These are phyloP conservation scores for Gymnocephalus cernua DNA, from an alignment of 2,113 vertebrate genomes.

Conservation along the genomic window DNA sequence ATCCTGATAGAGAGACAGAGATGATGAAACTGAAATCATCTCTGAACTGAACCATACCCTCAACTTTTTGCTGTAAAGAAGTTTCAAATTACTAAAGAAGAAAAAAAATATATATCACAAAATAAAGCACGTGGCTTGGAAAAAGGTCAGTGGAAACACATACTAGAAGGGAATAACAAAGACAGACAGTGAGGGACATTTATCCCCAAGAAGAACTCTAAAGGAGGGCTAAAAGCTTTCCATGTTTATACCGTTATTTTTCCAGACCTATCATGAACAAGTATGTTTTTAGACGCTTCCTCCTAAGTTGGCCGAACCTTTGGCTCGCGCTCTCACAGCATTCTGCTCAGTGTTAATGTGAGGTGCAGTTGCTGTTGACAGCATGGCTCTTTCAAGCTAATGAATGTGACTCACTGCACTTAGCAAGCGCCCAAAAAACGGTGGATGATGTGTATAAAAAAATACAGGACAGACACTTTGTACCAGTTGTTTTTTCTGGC, in stretches of 20 bases:
- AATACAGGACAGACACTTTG: not conserved
- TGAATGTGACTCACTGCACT: conserved; percentile 34
- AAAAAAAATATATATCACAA: no score
- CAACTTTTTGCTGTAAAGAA: no score
- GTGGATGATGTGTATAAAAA: not conserved
- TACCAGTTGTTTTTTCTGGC: not conserved
- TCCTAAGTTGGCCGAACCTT: conserved; percentile 2
- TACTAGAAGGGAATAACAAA: not conserved
- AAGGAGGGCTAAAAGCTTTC: conserved; percentile 28
- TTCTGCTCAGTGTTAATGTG: conserved; percentile 19
- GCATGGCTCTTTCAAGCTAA: conserved; percentile 3
- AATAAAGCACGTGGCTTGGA: no score
- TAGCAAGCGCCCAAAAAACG: not conserved
- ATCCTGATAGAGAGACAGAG: conserved; percentile 79
- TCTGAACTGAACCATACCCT: not conserved
- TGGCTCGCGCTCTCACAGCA: not conserved
- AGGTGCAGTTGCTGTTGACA: not conserved
- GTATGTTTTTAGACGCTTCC: not conserved
- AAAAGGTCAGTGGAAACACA: not conserved
- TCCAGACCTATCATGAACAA: not conserved
- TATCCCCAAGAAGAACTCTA: not conserved
- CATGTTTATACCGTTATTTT: not conserved
- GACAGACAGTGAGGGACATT: not conserved
- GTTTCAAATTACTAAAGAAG: no score
- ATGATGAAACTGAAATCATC: not conserved